phyloP scores from a whole-genome alignment of 2,888 invertebrate genomes.

The Leptopterna dolabrata region DNA sequence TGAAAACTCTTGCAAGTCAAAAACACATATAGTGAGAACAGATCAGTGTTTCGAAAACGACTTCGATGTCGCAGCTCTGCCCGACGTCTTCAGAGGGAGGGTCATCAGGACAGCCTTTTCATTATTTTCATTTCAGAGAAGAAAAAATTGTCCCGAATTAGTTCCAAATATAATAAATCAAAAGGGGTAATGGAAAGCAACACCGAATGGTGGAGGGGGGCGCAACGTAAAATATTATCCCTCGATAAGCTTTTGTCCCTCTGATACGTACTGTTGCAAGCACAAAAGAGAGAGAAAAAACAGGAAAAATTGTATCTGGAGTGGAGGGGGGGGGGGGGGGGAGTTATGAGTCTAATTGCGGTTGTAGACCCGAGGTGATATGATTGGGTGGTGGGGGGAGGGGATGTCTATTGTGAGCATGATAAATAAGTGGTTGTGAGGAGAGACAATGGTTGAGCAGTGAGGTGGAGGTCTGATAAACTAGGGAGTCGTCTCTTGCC shows the following conservation, averaged over 20 bases:
- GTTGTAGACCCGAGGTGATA: neutral
- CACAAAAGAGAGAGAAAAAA: slow-evolving; percentile 1
- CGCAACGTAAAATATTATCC: slow-evolving; percentile 9
- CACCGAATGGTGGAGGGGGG: neutral
- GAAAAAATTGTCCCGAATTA: neutral
- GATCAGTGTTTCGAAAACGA: too few relatives aligned
- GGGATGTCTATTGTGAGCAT: slow-evolving; percentile 42
- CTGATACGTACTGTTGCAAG: slow-evolving; percentile 42
- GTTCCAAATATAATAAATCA: slow-evolving; percentile 1
- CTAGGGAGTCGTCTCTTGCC: slow-evolving; percentile 16
- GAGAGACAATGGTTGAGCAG: slow-evolving; percentile 45
- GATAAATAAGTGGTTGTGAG: slow-evolving; percentile 48
- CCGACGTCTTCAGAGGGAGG: neutral
- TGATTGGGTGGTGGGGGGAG: neutral
- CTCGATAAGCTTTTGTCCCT: slow-evolving; percentile 30
- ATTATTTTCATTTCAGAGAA: neutral
- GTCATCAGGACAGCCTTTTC: neutral
- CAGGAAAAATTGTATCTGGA: too few relatives aligned
- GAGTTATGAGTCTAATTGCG: slow-evolving; percentile 53
- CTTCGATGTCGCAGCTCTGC: too few relatives aligned
- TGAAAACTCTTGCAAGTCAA: too few relatives aligned
- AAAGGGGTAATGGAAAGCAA: slow-evolving; percentile 1
- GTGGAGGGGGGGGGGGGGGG: too few relatives aligned
- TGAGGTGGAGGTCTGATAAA: slow-evolving; percentile 48
- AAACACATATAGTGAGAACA: too few relatives aligned